Evolutionary conservation across 1,140 invertebrate species (phyloP).

Genomic region (Aphelinus atriplicis): DNA sequence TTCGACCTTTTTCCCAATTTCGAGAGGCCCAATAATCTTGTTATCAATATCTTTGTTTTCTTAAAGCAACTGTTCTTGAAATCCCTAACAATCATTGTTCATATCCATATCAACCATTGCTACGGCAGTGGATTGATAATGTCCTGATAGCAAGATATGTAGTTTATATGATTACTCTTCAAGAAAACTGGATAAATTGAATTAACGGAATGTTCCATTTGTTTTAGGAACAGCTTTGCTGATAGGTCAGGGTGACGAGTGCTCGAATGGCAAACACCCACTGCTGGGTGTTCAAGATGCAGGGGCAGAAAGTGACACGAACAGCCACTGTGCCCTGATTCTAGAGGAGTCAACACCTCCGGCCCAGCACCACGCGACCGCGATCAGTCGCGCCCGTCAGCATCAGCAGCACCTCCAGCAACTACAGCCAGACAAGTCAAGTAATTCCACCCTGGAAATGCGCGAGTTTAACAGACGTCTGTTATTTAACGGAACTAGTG

Average conservation of each 20-base stretch:
- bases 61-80: no score
- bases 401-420: constrained; percentile 41
- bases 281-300: constrained; percentile 66
- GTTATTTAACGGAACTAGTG: constrained; percentile 52
- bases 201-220: neutral
- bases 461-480: constrained; percentile 68
- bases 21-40: no score
- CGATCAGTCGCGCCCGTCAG: constrained; percentile 38
- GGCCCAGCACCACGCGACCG: constrained; percentile 47
- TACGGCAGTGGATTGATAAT: no score
- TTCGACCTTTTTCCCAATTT: no score
- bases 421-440: constrained; percentile 68
- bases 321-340: constrained; percentile 72
- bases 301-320: constrained; percentile 73
- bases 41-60: no score
- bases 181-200: no score
- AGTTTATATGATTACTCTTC: no score
- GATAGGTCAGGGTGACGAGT: constrained; percentile 56
- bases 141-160: no score
- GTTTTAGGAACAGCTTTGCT: constrained; percentile 56
- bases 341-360: constrained; percentile 64
- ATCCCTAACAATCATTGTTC: no score
- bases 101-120: no score
- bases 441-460: constrained; percentile 83
- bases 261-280: constrained; percentile 58